Evolutionary conservation across 2,113 vertebrate species (phyloP), one percentile per base, ranked within the genome.

Genomic region (Neotoma lepida): DNA sequence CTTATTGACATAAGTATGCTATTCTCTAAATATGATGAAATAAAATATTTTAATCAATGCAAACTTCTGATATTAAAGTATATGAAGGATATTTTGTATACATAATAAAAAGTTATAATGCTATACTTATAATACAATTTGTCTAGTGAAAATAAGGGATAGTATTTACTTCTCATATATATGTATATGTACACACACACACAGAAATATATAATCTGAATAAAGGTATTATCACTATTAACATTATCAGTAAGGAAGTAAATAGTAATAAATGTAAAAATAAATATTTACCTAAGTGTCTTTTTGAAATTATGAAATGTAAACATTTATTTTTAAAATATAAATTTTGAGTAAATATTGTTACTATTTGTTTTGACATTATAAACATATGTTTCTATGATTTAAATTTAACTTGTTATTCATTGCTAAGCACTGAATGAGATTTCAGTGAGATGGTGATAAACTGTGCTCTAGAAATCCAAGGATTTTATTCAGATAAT

Each of bases 291-390:
- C 6, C 73, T 76, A 76, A 44, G 24, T 61, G 3, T 0, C 2
- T 15, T 91, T 89, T 61, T 51, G 30, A 71, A 87, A 81, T 86
- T 64, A 66, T 22, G 24, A 92, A 91, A 71, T 88, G 28, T 33
- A 1, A 88, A 78, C 46, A 30, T 2, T 14, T 56, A 51, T 39
- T 66, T 87, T 49, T 73, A 22, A 58, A 82, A 77, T 33, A 73
- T 6, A 84, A 56, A 0, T 44, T 70, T 70, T 93, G 73, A 84
- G 41, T 64, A 39, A 90, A 58, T 39, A 77, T 6, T 49, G 44
- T 6, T 63, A 28, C 51, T 68, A 44, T 76, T 35, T 30, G 33
- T 13, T 24, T 81, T 92, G 33, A 24, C 41, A 33, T 88, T 88
- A 26, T 71, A 64, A 82, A 10, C 6, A 8, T 39, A 6, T 49